Evolutionary conservation across 2,797 vertebrate genomes (phyloP), one percentile per base, ranked within the genome.

Genomic region (Fratercula arctica): DNA sequence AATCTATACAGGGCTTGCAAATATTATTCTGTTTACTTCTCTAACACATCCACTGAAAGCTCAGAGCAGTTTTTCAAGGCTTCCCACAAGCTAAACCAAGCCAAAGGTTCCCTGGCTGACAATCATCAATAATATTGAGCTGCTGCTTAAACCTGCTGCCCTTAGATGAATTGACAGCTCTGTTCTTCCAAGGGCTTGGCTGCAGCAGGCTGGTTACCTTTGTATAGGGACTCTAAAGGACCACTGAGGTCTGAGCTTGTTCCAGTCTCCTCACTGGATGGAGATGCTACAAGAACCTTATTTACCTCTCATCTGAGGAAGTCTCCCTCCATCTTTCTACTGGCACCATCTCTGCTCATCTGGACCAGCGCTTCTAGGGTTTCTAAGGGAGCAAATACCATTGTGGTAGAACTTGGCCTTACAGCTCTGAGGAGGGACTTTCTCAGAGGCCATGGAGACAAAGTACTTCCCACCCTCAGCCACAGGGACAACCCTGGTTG

Each of bases 1-100:
- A 98, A 98, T 97, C 89, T 95, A 70, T 28, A 50, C 86, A 93
- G 66, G 90, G 92, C 87, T 82, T 59, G 69, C 53, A 81, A 63
- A 81, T 90, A 56, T 85, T 80, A 75, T 59, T 92, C 60, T 95
- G 60, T 93, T 81, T 94, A 80, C 93, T 96, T 95, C 64, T 82
- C 59, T 88, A 73, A 77, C 24, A 33, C 60, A 63, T 53, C 88
- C 81, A 66, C 53, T 77, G 87, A 61, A 78, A 75, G 66, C 74
- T 90, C 23, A 2, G 50, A 74, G 70, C 51, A 57, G n/a, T 39
- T 86, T 95, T 87, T 91, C 37, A 74, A 85, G 39, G 41, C 82
- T 74, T 90, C 59, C 76, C 56, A 68, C 80, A 86, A 74, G 51
- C 51, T 69, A 74, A 91, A 83, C 73, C 61, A 92, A 95, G 86